Conservation (phyloP, 2,797 vertebrate species). For the Bradypodion pumilum region DNA sequence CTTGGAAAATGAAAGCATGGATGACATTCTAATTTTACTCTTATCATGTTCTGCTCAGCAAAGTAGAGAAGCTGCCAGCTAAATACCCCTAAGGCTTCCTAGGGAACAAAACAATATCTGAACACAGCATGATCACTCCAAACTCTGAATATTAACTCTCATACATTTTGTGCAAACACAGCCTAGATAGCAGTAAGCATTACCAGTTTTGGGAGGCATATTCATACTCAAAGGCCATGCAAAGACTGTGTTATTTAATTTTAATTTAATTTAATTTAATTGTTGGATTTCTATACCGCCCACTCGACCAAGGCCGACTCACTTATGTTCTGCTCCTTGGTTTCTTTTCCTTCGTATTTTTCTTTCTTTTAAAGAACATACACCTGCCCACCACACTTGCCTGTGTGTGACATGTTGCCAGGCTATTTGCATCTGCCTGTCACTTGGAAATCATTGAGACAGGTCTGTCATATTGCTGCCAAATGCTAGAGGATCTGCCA, state of each 20-base stretch:
- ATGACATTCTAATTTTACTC: neutral
- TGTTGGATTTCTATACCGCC: too few species aligned
- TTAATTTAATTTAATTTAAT: too few species aligned
- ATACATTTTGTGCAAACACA: neutral
- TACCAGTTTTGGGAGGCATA: neutral
- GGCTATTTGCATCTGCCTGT: too few species aligned
- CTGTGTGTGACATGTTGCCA: neutral
- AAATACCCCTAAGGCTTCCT: neutral
- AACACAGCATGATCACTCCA: neutral
- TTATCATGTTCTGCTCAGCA: neutral
- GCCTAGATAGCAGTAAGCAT: neutral
- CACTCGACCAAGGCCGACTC: too few species aligned
- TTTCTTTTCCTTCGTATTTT: neutral
- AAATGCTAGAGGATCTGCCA: too few species aligned
- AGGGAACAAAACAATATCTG: conserved; percentile 3
- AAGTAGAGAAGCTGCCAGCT: neutral
- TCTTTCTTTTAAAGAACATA: neutral
- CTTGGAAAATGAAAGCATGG: neutral
- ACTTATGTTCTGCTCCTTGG: neutral
- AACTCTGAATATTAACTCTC: neutral
- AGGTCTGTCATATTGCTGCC: too few species aligned
- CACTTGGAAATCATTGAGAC: too few species aligned
- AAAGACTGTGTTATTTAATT: conserved; percentile 3
- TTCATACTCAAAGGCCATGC: neutral
- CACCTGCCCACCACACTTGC: neutral